A percentile compares a stretch with the other conserved stretches of the same genome.
phyloP scores from a whole-genome alignment of 2,797 vertebrate genomes.

The Rhodeus uyekii region DNA sequence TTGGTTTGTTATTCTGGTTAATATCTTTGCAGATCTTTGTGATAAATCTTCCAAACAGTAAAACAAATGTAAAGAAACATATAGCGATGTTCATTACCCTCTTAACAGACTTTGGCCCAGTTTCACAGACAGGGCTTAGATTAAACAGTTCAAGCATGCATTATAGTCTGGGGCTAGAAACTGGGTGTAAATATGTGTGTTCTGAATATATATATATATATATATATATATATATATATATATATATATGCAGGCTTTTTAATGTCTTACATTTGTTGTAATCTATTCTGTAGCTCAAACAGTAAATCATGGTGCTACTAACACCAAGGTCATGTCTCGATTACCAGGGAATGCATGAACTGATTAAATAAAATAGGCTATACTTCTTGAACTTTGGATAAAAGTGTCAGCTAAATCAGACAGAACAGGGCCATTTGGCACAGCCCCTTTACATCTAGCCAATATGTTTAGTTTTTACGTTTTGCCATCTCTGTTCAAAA shows the following conservation, averaged over 20 bases:
- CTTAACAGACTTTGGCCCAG: too few species aligned
- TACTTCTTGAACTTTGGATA: not conserved
- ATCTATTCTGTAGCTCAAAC: not conserved
- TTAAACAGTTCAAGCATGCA: too few species aligned
- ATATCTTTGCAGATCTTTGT: conserved; percentile 75
- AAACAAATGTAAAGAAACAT: not conserved
- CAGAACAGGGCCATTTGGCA: not conserved
- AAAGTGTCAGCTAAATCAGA: not conserved
- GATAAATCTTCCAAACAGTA: conserved; percentile 75
- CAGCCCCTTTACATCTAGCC: not conserved
- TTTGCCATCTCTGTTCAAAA: not conserved
- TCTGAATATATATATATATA: too few species aligned
- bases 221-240: too few species aligned
- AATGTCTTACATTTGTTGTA: not conserved
- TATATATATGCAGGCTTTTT: too few species aligned
- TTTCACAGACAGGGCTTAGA: too few species aligned
- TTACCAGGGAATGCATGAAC: not conserved
- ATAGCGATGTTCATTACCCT: not conserved
- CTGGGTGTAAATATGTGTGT: too few species aligned
- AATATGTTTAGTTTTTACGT: not conserved
- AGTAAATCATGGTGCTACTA: not conserved
- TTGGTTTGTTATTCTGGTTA: conserved; percentile 50
- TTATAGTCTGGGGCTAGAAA: too few species aligned
- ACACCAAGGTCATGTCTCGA: not conserved
- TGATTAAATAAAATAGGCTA: not conserved